Conservation (phyloP, 2,888 invertebrate genomes). For the Atethmia centrago region DNA sequence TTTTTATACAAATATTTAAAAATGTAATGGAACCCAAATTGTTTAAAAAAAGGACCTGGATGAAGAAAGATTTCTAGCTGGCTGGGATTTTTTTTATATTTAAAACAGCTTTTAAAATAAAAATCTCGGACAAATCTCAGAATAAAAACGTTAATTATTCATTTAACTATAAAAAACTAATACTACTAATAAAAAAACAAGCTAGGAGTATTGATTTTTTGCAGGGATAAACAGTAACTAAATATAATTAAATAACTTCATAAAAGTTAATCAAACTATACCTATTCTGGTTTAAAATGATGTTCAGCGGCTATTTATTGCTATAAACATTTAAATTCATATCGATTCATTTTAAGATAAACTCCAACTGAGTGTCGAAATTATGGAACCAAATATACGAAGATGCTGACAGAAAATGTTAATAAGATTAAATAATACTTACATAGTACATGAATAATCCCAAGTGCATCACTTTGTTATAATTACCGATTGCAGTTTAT, state of each 20-base stretch:
- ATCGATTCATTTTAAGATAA: background rate
- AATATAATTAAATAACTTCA: background rate
- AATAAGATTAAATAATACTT: constrained; percentile 44
- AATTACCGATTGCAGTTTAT: constrained; percentile 16
- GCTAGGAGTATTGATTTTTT: constrained; percentile 24
- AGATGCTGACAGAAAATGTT: constrained; percentile 58
- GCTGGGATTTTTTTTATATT: background rate
- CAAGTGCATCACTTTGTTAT: constrained; percentile 10
- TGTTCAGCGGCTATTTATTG: background rate
- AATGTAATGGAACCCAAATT: too few relatives aligned
- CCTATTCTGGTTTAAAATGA: background rate
- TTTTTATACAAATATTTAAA: too few relatives aligned
- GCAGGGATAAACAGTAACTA: background rate
- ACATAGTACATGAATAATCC: constrained; percentile 37
- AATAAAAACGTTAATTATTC: background rate
- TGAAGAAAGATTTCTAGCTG: background rate
- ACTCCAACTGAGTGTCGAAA: constrained; percentile 6
- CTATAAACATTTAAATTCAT: background rate
- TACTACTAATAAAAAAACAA: constrained; percentile 5
- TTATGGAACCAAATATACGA: constrained; percentile 14
- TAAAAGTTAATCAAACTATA: background rate
- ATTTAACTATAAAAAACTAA: background rate
- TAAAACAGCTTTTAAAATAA: too few relatives aligned
- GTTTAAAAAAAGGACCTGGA: background rate
- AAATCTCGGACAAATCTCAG: background rate